These are phyloP conservation scores for Scaptodrosophila lebanonensis DNA, from an alignment of 1,140 invertebrate genomes.

Conservation along the genomic window DNA sequence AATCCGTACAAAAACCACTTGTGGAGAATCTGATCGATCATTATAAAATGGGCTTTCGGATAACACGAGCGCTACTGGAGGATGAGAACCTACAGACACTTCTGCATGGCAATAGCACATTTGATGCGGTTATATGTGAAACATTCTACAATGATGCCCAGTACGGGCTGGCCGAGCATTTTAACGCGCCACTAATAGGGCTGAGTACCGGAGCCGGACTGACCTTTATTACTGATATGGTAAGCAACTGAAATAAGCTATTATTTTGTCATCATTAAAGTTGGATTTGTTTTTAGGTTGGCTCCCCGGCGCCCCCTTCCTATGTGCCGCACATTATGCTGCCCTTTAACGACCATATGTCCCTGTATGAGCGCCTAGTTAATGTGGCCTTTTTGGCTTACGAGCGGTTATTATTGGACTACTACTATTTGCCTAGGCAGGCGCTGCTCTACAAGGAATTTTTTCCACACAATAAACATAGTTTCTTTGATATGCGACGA, in stretches of 20 bases:
- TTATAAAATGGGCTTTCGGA: slow-evolving; percentile 37
- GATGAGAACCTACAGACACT: slow-evolving; percentile 28
- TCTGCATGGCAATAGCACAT: slow-evolving; percentile 21
- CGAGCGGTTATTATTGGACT: slow-evolving; percentile 42
- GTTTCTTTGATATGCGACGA: slow-evolving; percentile 50
- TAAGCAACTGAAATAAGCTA: not conserved
- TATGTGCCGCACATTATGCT: slow-evolving; percentile 44
- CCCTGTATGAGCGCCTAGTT: slow-evolving; percentile 65
- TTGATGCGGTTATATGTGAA: slow-evolving; percentile 26
- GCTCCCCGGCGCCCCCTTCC: slow-evolving; percentile 5
- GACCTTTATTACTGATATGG: not conserved
- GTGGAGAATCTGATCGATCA: slow-evolving; percentile 28
- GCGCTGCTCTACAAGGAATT: slow-evolving; percentile 61
- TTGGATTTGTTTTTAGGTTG: no score
- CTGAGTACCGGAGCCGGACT: slow-evolving; percentile 21
- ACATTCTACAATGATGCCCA: slow-evolving; percentile 4
- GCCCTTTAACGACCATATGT: slow-evolving; percentile 60
- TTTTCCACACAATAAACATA: slow-evolving; percentile 36
- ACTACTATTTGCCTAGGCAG: slow-evolving; percentile 43
- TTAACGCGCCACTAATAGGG: slow-evolving; percentile 19
- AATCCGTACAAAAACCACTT: slow-evolving; percentile 27
- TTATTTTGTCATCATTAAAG: no score
- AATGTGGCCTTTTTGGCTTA: slow-evolving; percentile 40
- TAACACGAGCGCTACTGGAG: slow-evolving; percentile 27
- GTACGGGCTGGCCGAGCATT: not conserved